phyloP scores from a whole-genome alignment of 2,888 invertebrate genomes.

The Monopis laevigella region DNA sequence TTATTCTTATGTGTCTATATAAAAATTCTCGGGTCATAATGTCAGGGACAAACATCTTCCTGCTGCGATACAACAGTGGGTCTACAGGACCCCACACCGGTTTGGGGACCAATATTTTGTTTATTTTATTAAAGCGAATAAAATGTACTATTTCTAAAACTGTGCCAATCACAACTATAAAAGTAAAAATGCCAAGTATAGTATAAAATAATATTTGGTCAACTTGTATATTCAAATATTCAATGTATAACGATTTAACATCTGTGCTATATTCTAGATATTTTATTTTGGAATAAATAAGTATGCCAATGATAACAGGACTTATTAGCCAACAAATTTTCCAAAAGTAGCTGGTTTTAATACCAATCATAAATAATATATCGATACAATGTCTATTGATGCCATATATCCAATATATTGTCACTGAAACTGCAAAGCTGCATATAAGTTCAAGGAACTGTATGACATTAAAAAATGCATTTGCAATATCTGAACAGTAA shows the following conservation, averaged over 20 bases:
- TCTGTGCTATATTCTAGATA: no score
- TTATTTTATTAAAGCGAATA: constrained; percentile 22
- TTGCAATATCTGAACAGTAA: constrained; percentile 43
- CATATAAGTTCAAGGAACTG: constrained; percentile 40
- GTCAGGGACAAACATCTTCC: constrained; percentile 57
- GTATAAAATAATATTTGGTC: constrained; percentile 32
- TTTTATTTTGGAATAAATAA: no score
- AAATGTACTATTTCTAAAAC: constrained; percentile 28
- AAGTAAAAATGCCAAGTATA: constrained; percentile 29
- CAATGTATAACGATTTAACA: constrained; percentile 27
- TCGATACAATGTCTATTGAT: constrained; percentile 43
- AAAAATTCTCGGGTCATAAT: constrained; percentile 61
- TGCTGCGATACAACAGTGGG: constrained; percentile 39
- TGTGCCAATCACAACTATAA: constrained; percentile 31
- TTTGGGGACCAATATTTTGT: constrained; percentile 28
- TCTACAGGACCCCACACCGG: constrained; percentile 47
- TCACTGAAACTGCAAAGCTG: constrained; percentile 37
- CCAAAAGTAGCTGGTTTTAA: constrained; percentile 48
- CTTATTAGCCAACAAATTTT: constrained; percentile 41
- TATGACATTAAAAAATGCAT: constrained; percentile 32
- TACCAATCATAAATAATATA: constrained; percentile 55
- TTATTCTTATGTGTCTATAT: constrained; percentile 52
- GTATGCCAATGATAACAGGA: constrained; percentile 41
- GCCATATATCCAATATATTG: constrained; percentile 52
- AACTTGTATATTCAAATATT: constrained; percentile 21